Conservation (phyloP, 2,888 invertebrate species). For the Scaptomyza caliginosa region DNA sequence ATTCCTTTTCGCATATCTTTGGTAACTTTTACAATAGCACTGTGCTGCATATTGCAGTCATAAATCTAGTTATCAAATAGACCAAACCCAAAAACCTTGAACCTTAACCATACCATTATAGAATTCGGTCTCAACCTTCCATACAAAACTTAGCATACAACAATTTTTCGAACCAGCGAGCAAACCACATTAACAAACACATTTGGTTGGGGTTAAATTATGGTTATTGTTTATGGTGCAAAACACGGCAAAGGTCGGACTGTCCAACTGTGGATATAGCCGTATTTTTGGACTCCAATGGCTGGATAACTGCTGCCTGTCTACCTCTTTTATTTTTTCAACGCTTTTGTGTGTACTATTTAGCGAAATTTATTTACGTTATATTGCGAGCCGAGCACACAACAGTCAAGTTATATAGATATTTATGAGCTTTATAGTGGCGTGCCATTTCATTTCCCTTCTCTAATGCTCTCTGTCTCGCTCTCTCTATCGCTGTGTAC, state of each 20-base stretch:
- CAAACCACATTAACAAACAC: slow-evolving; percentile 69
- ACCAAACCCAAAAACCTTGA: slow-evolving; percentile 4
- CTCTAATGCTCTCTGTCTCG: not conserved
- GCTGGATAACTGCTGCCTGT: slow-evolving; percentile 5
- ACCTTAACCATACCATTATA: not conserved
- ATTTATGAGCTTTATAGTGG: slow-evolving; percentile 79
- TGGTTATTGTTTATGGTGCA: slow-evolving; percentile 81
- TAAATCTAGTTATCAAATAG: slow-evolving; percentile 48
- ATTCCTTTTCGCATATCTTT: not conserved
- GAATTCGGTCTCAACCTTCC: slow-evolving; percentile 16
- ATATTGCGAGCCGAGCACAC: slow-evolving; percentile 61
- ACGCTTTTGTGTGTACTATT: slow-evolving; percentile 61
- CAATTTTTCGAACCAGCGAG: slow-evolving; percentile 33
- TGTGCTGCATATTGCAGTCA: slow-evolving; percentile 30
- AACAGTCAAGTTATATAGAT: slow-evolving; percentile 76
- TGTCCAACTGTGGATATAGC: slow-evolving; percentile 31
- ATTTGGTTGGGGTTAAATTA: slow-evolving; percentile 70
- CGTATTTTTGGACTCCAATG: slow-evolving; percentile 27
- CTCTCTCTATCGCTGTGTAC: not conserved
- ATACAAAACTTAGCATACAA: slow-evolving; percentile 53
- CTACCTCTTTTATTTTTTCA: slow-evolving; percentile 38
- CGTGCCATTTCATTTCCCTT: slow-evolving; percentile 72
- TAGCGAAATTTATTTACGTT: slow-evolving; percentile 72
- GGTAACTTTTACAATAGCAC: slow-evolving; percentile 17
- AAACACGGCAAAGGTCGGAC: slow-evolving; percentile 70